Conservation (phyloP, 2,113 vertebrate genomes). For the Monopterus albus region DNA sequence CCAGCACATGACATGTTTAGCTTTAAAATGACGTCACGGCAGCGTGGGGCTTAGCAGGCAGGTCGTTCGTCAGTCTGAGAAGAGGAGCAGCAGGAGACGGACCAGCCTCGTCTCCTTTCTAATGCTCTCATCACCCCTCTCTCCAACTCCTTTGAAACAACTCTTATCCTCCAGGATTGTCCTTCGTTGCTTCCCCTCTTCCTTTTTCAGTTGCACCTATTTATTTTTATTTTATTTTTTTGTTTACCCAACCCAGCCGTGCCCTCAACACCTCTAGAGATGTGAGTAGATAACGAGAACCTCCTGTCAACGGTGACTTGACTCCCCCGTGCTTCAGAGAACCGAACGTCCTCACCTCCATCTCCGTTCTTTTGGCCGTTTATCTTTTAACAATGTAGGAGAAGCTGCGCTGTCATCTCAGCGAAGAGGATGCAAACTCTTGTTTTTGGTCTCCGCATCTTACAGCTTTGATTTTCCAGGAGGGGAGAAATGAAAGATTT, state of each 20-base stretch:
- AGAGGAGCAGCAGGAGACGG: slow-evolving; percentile 69
- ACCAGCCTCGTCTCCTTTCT: slow-evolving; percentile 63
- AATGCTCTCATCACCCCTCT: slow-evolving; percentile 55
- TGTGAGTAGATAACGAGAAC: slow-evolving; percentile 62
- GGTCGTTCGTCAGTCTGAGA: slow-evolving; percentile 78
- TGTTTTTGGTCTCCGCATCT: slow-evolving; percentile 29
- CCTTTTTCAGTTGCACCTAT: slow-evolving; percentile 53
- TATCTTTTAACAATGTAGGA: slow-evolving; percentile 57
- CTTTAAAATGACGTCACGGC: slow-evolving; percentile 83
- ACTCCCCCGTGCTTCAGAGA: slow-evolving; percentile 49
- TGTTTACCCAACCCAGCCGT: slow-evolving; percentile 32
- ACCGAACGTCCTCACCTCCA: slow-evolving; percentile 37
- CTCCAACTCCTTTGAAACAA: slow-evolving; percentile 65
- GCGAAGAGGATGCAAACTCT: slow-evolving; percentile 65
- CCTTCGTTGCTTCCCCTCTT: slow-evolving; percentile 21
- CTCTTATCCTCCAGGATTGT: slow-evolving; percentile 50
- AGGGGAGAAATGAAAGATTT: slow-evolving; percentile 47
- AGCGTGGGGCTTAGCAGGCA: slow-evolving; percentile 72
- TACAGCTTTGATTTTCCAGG: slow-evolving; percentile 32
- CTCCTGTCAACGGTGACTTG: slow-evolving; percentile 58
- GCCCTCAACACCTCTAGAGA: slow-evolving; percentile 31
- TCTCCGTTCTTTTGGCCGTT: slow-evolving; percentile 26
- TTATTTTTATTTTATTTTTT: not conserved
- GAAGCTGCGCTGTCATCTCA: slow-evolving; percentile 72
- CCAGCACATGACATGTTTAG: slow-evolving; percentile 59